These are phyloP conservation scores for Drosophila eugracilis DNA, from an alignment of 1,140 invertebrate genomes.

Conservation along the genomic window DNA sequence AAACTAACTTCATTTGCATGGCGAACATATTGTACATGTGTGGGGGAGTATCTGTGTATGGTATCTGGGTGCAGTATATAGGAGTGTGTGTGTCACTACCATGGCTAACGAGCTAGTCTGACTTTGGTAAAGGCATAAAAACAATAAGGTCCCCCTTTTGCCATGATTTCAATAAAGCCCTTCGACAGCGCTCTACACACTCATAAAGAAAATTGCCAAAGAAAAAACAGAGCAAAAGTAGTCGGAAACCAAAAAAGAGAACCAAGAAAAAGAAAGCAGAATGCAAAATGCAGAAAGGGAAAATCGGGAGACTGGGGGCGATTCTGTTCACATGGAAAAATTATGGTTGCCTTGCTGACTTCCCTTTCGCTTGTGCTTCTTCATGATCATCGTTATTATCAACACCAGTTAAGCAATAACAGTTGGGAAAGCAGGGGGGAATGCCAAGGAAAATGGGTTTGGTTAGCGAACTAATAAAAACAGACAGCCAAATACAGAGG, in stretches of 20 bases:
- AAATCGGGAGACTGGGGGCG: conserved; percentile 9
- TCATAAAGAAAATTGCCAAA: conserved; percentile 53
- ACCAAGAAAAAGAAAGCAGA: conserved; percentile 14
- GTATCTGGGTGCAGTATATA: neutral
- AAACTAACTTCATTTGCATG: conserved; percentile 81
- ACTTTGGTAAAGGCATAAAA: conserved; percentile 67
- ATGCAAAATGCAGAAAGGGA: conserved; percentile 33
- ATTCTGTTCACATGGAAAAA: conserved; percentile 57
- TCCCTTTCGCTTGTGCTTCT: conserved; percentile 6
- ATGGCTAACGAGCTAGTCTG: conserved; percentile 67
- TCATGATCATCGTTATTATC: conserved; percentile 76
- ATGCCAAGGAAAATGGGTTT: neutral
- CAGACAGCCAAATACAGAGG: conserved; percentile 67
- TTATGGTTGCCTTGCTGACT: conserved; percentile 63
- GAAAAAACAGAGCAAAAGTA: conserved; percentile 17
- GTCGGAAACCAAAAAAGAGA: conserved; percentile 5
- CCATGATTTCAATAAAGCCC: conserved; percentile 75
- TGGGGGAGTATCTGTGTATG: conserved; percentile 17
- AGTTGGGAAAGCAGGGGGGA: conserved; percentile 16
- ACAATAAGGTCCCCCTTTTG: conserved; percentile 44
- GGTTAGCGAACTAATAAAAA: conserved; percentile 67
- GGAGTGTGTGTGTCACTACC: conserved; percentile 40
- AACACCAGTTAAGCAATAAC: conserved; percentile 76
- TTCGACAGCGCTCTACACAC: conserved; percentile 51
- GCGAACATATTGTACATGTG: conserved; percentile 48